Conservation (phyloP, 1,140 invertebrate species). For the Gryon sp. region DNA sequence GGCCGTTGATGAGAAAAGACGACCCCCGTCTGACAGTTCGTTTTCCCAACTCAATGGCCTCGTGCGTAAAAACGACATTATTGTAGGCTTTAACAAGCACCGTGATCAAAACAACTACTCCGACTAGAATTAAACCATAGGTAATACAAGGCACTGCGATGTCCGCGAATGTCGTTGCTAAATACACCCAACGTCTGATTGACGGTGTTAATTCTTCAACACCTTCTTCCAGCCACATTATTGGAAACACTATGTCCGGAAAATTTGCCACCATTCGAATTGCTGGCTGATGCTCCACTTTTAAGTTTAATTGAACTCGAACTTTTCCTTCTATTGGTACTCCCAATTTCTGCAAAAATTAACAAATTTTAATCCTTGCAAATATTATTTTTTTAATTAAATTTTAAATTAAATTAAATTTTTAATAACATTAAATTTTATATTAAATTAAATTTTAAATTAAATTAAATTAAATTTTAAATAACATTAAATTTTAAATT, state of each 20-base stretch:
- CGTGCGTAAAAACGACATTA: constrained; percentile 85
- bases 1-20: constrained; percentile 85
- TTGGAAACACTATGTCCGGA: constrained; percentile 89
- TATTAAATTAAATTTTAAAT: too few species aligned
- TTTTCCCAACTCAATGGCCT: constrained; percentile 88
- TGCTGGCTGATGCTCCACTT: constrained; percentile 86
- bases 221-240: constrained; percentile 94
- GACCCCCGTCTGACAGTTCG: constrained; percentile 85
- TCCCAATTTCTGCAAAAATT: constrained; percentile 87
- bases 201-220: constrained; percentile 88
- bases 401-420: too few species aligned
- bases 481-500: too few species aligned
- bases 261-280: constrained; percentile 87
- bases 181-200: constrained; percentile 87
- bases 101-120: constrained; percentile 82
- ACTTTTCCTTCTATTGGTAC: constrained; percentile 90
- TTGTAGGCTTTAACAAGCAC: constrained; percentile 87
- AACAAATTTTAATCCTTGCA: neutral
- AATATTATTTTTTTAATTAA: too few species aligned
- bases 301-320: constrained; percentile 89
- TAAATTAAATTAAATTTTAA: too few species aligned
- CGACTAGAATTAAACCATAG: constrained; percentile 86
- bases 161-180: constrained; percentile 87
- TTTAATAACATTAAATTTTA: too few species aligned
- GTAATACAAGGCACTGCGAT: constrained; percentile 84